Conservation (phyloP, 1,140 invertebrate species). For the Uloborus diversus region DNA sequence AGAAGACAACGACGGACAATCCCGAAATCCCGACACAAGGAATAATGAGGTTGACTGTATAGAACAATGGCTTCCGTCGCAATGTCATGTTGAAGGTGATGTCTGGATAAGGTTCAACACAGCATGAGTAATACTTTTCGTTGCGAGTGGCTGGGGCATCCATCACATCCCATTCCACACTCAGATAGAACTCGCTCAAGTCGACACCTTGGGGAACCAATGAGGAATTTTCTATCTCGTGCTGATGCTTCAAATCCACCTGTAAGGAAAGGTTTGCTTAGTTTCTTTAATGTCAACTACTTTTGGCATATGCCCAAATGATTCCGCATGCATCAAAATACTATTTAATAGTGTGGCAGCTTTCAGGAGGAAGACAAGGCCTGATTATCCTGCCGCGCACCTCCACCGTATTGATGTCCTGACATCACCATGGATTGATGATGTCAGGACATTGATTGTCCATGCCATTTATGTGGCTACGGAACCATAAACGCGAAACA, state of each 20-base stretch:
- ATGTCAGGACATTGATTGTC: too few relatives aligned
- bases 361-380: too few relatives aligned
- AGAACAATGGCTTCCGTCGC: constrained; percentile 93
- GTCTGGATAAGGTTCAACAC: constrained; percentile 84
- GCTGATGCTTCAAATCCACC: constrained; percentile 87
- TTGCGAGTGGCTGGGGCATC: constrained; percentile 86
- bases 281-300: too few relatives aligned
- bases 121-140: constrained; percentile 88
- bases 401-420: too few relatives aligned
- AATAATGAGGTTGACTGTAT: constrained; percentile 95
- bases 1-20: constrained; percentile 97
- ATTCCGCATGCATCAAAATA: too few relatives aligned
- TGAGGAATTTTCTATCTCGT: constrained; percentile 73
- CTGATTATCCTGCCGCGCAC: too few relatives aligned
- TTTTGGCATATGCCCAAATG: too few relatives aligned
- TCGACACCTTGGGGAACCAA: constrained; percentile 82
- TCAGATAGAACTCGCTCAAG: constrained; percentile 92
- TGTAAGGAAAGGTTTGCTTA: too few relatives aligned
- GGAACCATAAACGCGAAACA: too few relatives aligned
- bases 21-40: constrained; percentile 96
- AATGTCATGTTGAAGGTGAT: constrained; percentile 98
- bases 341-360: too few relatives aligned
- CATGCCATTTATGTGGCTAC: too few relatives aligned
- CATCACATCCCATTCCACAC: constrained; percentile 95
- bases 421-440: too few relatives aligned